Percentiles rank a stretch among this genome's conserved stretches.
These are phyloP conservation scores for Aegithalos caudatus DNA, from an alignment of 2,113 vertebrate species.

Conservation along the genomic window DNA sequence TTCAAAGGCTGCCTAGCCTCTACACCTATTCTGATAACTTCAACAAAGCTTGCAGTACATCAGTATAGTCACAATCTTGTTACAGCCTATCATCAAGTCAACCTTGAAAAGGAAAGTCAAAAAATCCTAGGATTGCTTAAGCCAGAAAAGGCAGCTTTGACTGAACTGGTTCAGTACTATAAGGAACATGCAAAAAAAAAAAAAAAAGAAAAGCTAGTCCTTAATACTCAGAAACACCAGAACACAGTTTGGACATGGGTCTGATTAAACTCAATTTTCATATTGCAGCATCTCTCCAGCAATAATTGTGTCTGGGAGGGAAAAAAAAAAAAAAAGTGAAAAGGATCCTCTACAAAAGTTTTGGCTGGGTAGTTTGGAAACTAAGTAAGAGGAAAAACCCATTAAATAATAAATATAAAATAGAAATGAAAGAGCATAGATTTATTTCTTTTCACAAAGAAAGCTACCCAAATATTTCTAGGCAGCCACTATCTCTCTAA, in stretches of 20 bases:
- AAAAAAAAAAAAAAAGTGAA: no score
- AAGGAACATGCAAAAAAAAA: not conserved
- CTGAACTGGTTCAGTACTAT: not conserved
- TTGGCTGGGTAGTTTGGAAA: not conserved
- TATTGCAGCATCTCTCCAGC: not conserved
- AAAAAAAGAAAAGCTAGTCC: fast-evolving
- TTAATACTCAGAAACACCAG: not conserved
- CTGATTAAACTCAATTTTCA: not conserved
- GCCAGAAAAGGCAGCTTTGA: not conserved
- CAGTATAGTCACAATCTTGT: not conserved
- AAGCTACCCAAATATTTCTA: not conserved
- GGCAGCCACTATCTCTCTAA: not conserved
- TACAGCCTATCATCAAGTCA: not conserved
- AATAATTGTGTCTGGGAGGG: not conserved
- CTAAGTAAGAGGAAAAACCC: not conserved
- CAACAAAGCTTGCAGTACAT: not conserved
- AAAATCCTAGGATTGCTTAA: not conserved
- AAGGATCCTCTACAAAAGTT: not conserved
- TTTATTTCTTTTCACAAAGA: not conserved
- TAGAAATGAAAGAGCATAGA: not conserved
- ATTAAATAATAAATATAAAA: not conserved
- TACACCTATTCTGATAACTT: not conserved
- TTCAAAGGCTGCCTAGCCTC: not conserved
- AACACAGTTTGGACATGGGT: not conserved
- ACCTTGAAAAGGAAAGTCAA: not conserved